Conservation (phyloP, 2,797 vertebrate genomes). For the Tapera naevia region DNA sequence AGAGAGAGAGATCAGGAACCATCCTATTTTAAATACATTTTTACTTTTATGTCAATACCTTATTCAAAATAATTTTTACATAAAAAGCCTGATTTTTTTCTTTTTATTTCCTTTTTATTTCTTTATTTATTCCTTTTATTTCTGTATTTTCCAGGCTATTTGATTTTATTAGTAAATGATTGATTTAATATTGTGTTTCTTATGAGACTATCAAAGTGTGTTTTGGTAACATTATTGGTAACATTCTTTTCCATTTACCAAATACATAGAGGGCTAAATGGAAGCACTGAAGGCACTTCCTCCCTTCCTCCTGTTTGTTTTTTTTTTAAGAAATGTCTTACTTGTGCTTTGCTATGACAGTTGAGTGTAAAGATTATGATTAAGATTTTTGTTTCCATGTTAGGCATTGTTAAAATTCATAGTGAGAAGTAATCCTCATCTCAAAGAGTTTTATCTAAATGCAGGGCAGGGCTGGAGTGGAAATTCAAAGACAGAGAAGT, state of each 20-base stretch:
- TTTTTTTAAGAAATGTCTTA: not conserved
- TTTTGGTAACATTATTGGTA: constrained; percentile 38
- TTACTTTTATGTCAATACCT: not conserved
- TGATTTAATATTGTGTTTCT: not conserved
- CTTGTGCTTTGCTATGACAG: not conserved
- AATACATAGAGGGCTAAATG: not conserved
- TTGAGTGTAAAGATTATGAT: not conserved
- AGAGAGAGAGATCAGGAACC: not conserved
- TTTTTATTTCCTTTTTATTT: not conserved
- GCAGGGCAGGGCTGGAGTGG: fast-evolving
- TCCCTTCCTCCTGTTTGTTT: not conserved
- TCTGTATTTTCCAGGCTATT: not conserved
- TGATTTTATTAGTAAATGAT: not conserved
- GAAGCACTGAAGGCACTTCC: not conserved
- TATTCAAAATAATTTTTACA: not conserved
- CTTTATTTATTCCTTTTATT: not conserved
- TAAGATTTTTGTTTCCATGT: not conserved
- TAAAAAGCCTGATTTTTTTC: not conserved
- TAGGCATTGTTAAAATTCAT: not conserved
- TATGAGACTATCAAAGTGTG: not conserved
- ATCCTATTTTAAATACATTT: not conserved
- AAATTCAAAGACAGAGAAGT: not conserved
- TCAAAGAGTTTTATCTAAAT: not conserved
- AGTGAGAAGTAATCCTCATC: not conserved
- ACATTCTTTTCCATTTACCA: not conserved